Evolutionary conservation across 2,888 invertebrate genomes (phyloP), one percentile per base, ranked within the genome.

Genomic region (Sarcophaga variegata): DNA sequence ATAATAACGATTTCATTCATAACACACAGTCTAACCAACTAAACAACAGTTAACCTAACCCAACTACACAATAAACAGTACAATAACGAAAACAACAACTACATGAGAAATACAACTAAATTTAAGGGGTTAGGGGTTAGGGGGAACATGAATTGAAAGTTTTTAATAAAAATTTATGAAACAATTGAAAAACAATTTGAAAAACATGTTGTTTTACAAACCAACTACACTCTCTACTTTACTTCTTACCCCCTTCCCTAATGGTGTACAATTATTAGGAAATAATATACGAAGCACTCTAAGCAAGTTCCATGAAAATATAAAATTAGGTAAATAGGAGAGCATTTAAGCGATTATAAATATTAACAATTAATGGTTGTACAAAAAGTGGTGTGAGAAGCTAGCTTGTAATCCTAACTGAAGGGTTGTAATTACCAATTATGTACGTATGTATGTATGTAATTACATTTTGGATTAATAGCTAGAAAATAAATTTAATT

Each of bases 121-220:
- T 20, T 69, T 62, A 69, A 78, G 17, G 64, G 85, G 85, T 85
- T 81, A 78, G 75, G 78, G 70, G 85, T 80, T 85, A 78, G 78
- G 78, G 78, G 11, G 74, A 22, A 70, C 60, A 75, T 69, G 75
- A 70, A 64, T 78, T 78, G 69, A 85, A 85, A 85, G 59, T 79
- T 85, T 85, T 85, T 85, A 85, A 81, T 85, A 81, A 85, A 74
- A 70, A 67, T 66, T 64, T 70, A 66, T 64, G 59, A 66, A 70
- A 64, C 63, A 78, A 77, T 69, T 62, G 17, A 27, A 74, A 63
- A 74, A 74, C 77, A 74, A 74, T 81, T 37, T 37, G 77, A 74
- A 62, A 72, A 80, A 77, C 85, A 81, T 81, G 66, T 63, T 81
- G 84, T 85, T 71, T 62, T 64, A 22, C 22, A 22, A n/a, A 59